Evolutionary conservation across 2,113 vertebrate genomes (phyloP).

Genomic region (Dinomys branickii): DNA sequence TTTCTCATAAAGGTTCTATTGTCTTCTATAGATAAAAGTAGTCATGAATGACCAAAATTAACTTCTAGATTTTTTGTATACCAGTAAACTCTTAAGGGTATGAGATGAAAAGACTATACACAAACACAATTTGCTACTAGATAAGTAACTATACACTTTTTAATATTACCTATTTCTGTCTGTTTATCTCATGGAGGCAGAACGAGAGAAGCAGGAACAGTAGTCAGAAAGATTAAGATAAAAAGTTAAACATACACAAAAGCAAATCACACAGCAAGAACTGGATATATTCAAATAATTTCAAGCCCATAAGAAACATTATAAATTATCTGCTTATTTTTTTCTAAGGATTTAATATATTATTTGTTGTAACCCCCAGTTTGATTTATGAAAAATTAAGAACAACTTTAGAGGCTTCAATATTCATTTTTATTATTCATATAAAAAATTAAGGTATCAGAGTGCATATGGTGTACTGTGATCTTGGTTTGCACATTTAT

Average conservation of each 20-base stretch:
- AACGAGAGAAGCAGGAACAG: not conserved
- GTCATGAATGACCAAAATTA: not conserved
- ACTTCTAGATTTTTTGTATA: not conserved
- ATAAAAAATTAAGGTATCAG: slow-evolving; percentile 85
- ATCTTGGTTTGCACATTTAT: slow-evolving; percentile 84
- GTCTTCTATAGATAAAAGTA: not conserved
- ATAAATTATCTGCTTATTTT: slow-evolving; percentile 40
- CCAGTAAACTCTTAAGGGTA: not conserved
- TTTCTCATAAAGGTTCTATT: not conserved
- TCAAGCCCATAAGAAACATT: slow-evolving; percentile 36
- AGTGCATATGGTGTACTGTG: slow-evolving; percentile 81
- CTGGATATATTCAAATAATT: slow-evolving; percentile 52
- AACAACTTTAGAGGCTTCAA: slow-evolving; percentile 81
- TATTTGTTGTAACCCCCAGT: slow-evolving; percentile 49
- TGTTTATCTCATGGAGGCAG: slow-evolving; percentile 43
- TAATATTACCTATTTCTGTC: slow-evolving; percentile 34
- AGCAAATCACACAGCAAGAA: slow-evolving; percentile 15
- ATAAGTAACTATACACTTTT: slow-evolving; percentile 4
- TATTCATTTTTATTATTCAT: slow-evolving; percentile 86
- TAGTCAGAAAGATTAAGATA: slow-evolving; percentile 52
- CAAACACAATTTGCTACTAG: not conserved
- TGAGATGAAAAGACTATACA: not conserved
- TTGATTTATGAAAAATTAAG: slow-evolving; percentile 81
- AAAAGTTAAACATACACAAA: slow-evolving; percentile 19
- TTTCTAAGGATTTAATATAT: slow-evolving; percentile 49